phyloP scores from a whole-genome alignment of 92 coral and sea anemone genomes.

The Actinostola sp. region DNA sequence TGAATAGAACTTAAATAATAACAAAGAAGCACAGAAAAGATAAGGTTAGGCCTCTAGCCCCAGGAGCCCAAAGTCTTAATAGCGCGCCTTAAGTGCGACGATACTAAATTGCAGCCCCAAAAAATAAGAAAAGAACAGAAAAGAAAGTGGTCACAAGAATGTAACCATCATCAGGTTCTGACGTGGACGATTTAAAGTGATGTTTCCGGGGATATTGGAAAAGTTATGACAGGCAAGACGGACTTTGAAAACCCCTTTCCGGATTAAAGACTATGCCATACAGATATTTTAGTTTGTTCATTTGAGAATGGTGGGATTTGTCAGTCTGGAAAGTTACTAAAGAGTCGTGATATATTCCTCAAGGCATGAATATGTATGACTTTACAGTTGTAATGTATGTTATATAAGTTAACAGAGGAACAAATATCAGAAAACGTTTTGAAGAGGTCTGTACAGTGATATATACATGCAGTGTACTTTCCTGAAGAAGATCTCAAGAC shows the following conservation, averaged over 20 bases:
- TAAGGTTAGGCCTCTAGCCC: too few relatives aligned
- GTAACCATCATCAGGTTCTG: conserved; percentile 7
- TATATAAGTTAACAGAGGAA: too few relatives aligned
- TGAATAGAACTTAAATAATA: too few relatives aligned
- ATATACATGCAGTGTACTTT: too few relatives aligned
- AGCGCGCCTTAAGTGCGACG: too few relatives aligned
- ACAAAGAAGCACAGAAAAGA: too few relatives aligned
- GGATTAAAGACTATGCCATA: conserved; percentile 26
- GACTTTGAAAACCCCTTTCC: conserved; percentile 40
- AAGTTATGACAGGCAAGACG: conserved; percentile 41
- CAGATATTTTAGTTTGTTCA: conserved; percentile 23
- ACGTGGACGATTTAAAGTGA: conserved; percentile 27
- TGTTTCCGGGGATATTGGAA: conserved; percentile 41
- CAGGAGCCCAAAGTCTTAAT: too few relatives aligned
- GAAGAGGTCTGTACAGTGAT: too few relatives aligned
- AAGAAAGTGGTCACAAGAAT: background rate
- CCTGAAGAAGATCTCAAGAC: too few relatives aligned
- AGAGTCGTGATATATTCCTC: background rate
- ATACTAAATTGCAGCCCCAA: background rate
- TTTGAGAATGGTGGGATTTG: conserved; percentile 32
- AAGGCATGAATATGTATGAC: background rate
- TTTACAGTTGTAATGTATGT: background rate
- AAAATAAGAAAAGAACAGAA: background rate
- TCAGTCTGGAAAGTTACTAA: background rate
- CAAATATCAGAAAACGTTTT: too few relatives aligned